Evolutionary conservation across 2,888 invertebrate species (phyloP).

Genomic region (Lycocerus yunnanus): DNA sequence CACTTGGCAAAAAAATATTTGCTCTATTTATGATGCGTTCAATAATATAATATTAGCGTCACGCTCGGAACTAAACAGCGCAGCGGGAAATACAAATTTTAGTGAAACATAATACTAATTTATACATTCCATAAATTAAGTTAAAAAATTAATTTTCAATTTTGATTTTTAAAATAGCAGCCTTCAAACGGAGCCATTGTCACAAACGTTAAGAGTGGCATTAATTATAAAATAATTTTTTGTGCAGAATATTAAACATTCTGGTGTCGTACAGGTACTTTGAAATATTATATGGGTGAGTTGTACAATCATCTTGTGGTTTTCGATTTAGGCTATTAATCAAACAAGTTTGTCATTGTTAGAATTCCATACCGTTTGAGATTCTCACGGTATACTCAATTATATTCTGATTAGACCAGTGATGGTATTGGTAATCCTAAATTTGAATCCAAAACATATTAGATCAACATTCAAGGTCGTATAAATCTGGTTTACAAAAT

Average conservation of each 20-base stretch:
- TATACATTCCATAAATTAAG: neutral
- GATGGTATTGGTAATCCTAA: neutral
- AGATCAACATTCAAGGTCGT: neutral
- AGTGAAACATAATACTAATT: too few relatives aligned
- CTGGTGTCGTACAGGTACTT: neutral
- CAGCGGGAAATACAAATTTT: neutral
- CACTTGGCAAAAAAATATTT: neutral
- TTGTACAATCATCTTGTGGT: neutral
- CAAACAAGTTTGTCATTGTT: neutral
- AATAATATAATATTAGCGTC: neutral
- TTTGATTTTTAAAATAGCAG: neutral
- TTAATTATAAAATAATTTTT: neutral
- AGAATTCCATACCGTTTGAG: neutral
- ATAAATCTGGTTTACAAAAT: neutral
- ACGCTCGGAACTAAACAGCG: neutral
- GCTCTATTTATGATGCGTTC: neutral
- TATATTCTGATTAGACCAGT: neutral
- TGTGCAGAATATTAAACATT: neutral
- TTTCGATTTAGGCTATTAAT: neutral
- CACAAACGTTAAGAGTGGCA: neutral
- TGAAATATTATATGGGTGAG: neutral
- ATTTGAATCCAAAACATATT: neutral
- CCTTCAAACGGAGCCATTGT: neutral
- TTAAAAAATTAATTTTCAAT: neutral
- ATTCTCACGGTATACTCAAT: neutral